Evolutionary conservation across 2,888 invertebrate genomes (phyloP).

Genomic region (Hedya salicella): DNA sequence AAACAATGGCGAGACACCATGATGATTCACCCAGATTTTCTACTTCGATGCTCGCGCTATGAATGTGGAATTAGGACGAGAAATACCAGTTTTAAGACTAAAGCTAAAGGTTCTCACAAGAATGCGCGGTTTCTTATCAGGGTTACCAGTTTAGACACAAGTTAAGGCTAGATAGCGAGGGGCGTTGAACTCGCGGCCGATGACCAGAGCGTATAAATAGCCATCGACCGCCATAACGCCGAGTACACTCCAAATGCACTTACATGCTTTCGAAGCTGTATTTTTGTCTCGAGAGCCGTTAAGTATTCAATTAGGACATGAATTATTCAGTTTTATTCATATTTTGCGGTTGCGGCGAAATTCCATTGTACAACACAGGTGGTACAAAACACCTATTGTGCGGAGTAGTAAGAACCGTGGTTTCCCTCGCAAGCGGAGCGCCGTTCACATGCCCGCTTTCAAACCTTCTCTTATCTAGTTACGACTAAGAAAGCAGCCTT

Average conservation of each 20-base stretch:
- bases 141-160: slow-evolving; percentile 43
- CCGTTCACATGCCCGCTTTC: slow-evolving; percentile 78
- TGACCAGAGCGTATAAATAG: slow-evolving; percentile 72
- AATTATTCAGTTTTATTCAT: slow-evolving; percentile 42
- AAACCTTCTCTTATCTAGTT: slow-evolving; percentile 74
- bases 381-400: slow-evolving; percentile 51
- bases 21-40: slow-evolving; percentile 54
- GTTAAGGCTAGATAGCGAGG: slow-evolving; percentile 59
- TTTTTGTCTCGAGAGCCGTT: slow-evolving; percentile 58
- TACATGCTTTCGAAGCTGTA: slow-evolving; percentile 47
- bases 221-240: slow-evolving; percentile 61
- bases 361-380: slow-evolving; percentile 44
- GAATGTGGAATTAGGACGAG: slow-evolving; percentile 12
- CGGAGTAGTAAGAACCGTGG: slow-evolving; percentile 55
- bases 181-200: slow-evolving; percentile 65
- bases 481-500: slow-evolving; percentile 71
- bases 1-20: slow-evolving; percentile 63
- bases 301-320: slow-evolving; percentile 44
- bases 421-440: slow-evolving; percentile 65
- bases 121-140: too few species aligned
- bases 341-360: slow-evolving; percentile 38
- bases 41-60: slow-evolving; percentile 51
- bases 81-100: not conserved
- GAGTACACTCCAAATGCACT: slow-evolving; percentile 58
- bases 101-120: not conserved